These are phyloP conservation scores for Chalcosyrphus nemorum DNA, from an alignment of 2,888 invertebrate genomes.

Conservation along the genomic window DNA sequence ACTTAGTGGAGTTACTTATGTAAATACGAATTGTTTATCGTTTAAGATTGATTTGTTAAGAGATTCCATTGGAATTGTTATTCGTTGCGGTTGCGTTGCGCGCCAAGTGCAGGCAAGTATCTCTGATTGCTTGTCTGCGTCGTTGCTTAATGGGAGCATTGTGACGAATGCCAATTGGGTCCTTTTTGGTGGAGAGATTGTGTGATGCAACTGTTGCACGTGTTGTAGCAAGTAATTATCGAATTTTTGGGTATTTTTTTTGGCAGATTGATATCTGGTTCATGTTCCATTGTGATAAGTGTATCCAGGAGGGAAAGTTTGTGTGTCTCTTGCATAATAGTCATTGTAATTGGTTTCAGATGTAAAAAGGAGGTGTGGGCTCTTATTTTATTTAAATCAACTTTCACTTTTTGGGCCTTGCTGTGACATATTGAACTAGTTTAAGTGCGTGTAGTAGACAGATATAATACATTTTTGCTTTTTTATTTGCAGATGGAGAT, in stretches of 20 bases:
- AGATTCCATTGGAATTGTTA: slow-evolving; percentile 34
- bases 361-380: slow-evolving; percentile 1
- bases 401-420: slow-evolving; percentile 50
- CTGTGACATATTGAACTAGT: slow-evolving; percentile 24
- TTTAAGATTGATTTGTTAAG: slow-evolving; percentile 61
- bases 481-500: slow-evolving; percentile 79
- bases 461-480: background rate
- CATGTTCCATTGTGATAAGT: slow-evolving; percentile 34
- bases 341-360: slow-evolving; percentile 32
- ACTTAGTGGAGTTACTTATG: slow-evolving; percentile 54
- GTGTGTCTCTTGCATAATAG: slow-evolving; percentile 55
- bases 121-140: slow-evolving; percentile 6
- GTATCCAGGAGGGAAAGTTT: slow-evolving; percentile 51
- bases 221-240: slow-evolving; percentile 31
- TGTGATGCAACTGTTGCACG: slow-evolving; percentile 66
- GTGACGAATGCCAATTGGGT: slow-evolving; percentile 41
- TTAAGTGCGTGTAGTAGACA: background rate
- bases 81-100: slow-evolving; percentile 8
- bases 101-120: slow-evolving; percentile 13
- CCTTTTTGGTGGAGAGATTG: background rate
- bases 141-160: slow-evolving; percentile 31
- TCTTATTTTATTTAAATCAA: slow-evolving; percentile 1
- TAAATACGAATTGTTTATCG: slow-evolving; percentile 45
- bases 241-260: slow-evolving; percentile 32
- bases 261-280: slow-evolving; percentile 49